Percentiles rank a stretch among this genome's conserved stretches.
These are phyloP conservation scores for Drosophila lowei DNA, from an alignment of 1,140 invertebrate genomes.

Conservation along the genomic window DNA sequence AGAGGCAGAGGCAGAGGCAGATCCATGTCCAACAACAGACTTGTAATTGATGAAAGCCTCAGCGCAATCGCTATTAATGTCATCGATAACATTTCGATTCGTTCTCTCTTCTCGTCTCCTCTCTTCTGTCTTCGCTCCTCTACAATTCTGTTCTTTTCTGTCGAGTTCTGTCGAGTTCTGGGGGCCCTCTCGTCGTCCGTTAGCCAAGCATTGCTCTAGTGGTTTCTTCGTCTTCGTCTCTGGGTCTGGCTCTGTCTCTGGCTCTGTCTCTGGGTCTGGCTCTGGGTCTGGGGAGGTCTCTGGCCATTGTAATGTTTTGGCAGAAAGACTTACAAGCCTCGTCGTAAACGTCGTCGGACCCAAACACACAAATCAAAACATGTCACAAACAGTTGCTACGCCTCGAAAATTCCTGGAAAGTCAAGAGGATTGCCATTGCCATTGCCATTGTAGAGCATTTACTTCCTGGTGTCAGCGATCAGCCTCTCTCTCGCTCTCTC, in stretches of 20 bases:
- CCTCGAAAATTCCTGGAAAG: constrained; percentile 75
- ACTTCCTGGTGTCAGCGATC: constrained; percentile 61
- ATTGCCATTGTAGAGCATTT: constrained; percentile 44
- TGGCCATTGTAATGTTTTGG: constrained; percentile 5
- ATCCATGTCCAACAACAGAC: constrained; percentile 56
- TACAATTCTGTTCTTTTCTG: too few relatives aligned
- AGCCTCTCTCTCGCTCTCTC: constrained; percentile 7
- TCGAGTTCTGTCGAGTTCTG: constrained; percentile 21
- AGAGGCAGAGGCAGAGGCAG: constrained; percentile 4
- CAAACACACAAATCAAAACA: constrained; percentile 78
- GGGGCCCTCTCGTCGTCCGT: constrained; percentile 1
- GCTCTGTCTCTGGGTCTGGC: neutral
- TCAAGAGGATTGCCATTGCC: constrained; percentile 16
- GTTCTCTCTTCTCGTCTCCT: too few relatives aligned
- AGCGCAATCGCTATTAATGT: constrained; percentile 76
- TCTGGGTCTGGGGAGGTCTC: neutral
- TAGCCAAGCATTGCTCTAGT: neutral
- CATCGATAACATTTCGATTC: constrained; percentile 73
- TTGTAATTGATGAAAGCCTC: constrained; percentile 78
- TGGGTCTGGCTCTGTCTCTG: neutral
- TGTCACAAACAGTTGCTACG: constrained; percentile 82
- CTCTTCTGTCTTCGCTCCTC: too few relatives aligned
- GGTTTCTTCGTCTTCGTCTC: too few relatives aligned
- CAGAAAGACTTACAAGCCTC: constrained; percentile 51
- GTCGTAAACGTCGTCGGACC: constrained; percentile 70